Conservation (phyloP, 2,888 invertebrate species). For the Mesorhabditis spiculigera region DNA sequence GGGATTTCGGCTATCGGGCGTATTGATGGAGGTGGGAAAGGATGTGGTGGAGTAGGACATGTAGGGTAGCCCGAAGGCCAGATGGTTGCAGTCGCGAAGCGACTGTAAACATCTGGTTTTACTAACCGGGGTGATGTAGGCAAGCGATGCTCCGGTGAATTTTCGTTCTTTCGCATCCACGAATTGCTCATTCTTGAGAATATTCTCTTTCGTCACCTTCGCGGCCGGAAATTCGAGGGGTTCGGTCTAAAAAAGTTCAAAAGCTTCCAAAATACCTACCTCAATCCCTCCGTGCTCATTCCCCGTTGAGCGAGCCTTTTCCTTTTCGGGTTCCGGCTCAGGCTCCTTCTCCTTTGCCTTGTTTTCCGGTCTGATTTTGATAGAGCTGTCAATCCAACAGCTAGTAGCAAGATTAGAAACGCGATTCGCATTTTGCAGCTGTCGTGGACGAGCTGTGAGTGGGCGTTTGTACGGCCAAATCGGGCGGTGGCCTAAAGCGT, state of each 20-base stretch:
- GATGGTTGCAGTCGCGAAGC: too few relatives aligned
- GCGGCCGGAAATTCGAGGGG: slow-evolving; percentile 15
- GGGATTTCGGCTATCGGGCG: too few relatives aligned
- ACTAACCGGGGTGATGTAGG: slow-evolving; percentile 84
- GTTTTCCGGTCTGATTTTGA: slow-evolving; percentile 4
- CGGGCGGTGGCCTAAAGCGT: too few relatives aligned
- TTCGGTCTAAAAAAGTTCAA: neutral
- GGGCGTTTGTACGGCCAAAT: too few relatives aligned
- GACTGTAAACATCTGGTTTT: too few relatives aligned
- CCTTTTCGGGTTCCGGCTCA: neutral
- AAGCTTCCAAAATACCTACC: neutral
- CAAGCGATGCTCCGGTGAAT: slow-evolving; percentile 68
- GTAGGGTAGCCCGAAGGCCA: too few relatives aligned
- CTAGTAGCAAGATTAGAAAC: too few relatives aligned
- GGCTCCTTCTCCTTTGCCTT: neutral
- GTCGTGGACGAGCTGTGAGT: too few relatives aligned
- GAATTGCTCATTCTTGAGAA: slow-evolving; percentile 19
- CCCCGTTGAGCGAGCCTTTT: too few relatives aligned
- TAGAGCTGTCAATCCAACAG: neutral
- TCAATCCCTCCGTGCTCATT: neutral
- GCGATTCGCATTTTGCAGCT: too few relatives aligned
- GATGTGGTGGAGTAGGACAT: too few relatives aligned
- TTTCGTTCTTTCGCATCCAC: slow-evolving; percentile 14
- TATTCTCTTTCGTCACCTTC: slow-evolving; percentile 20
- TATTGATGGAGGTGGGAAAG: too few relatives aligned